Evolutionary conservation across 2,888 invertebrate species (phyloP).

Genomic region (Noctua fimbriata): DNA sequence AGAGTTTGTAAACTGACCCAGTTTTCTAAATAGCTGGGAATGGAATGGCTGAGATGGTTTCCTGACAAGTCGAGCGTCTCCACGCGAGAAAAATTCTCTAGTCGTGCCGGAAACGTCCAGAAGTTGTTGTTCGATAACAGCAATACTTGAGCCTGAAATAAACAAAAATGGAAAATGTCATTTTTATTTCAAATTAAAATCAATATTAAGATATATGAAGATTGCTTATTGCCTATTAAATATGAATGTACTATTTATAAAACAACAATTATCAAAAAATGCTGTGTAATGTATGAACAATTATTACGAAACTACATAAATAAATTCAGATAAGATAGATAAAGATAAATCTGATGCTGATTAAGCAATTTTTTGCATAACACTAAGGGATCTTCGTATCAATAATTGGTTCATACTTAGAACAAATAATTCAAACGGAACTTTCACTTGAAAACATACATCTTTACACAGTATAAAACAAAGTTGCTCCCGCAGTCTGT

Average conservation of each 20-base stretch:
- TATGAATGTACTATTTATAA: neutral
- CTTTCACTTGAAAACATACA: neutral
- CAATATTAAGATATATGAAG: neutral
- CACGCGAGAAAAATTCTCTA: slow-evolving; percentile 88
- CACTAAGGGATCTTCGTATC: neutral
- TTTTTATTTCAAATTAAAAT: neutral
- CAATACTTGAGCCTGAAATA: slow-evolving; percentile 91
- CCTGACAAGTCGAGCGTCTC: slow-evolving; percentile 85
- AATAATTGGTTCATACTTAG: neutral
- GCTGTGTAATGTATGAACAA: neutral
- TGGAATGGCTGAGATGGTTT: slow-evolving; percentile 88
- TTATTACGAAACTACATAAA: neutral
- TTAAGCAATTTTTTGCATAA: neutral
- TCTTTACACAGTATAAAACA: no score
- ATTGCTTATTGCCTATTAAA: neutral
- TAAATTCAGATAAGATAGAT: slow-evolving; percentile 5
- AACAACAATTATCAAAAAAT: neutral
- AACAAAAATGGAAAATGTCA: slow-evolving; percentile 14
- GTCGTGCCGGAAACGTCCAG: slow-evolving; percentile 87
- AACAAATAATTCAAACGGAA: neutral
- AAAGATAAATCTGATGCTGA: neutral
- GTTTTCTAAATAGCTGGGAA: slow-evolving; percentile 83
- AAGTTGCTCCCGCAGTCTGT: no score
- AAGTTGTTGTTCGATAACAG: slow-evolving; percentile 92
- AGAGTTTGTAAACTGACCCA: slow-evolving; percentile 88